Evolutionary conservation across 2,797 vertebrate species (phyloP).

Genomic region (Acanthurus tractus): DNA sequence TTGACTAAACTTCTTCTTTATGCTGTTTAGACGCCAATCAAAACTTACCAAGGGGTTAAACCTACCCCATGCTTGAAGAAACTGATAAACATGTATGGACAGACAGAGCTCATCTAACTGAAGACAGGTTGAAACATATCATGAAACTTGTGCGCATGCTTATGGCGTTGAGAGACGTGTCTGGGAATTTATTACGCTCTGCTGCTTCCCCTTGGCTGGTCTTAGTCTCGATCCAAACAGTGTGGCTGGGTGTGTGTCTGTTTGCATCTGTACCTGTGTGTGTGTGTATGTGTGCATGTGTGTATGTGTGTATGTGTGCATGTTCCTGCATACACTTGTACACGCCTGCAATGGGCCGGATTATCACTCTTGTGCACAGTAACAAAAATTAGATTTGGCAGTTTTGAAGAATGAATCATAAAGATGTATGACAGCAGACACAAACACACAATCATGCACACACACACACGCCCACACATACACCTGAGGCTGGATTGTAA

Average conservation of each 20-base stretch:
- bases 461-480: slow-evolving; percentile 17
- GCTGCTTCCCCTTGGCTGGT: slow-evolving; percentile 49
- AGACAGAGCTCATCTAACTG: slow-evolving; percentile 34
- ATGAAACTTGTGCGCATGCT: slow-evolving; percentile 40
- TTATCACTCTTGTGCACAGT: slow-evolving; percentile 47
- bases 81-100: slow-evolving; percentile 24
- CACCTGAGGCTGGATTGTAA: slow-evolving; percentile 56
- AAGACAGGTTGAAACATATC: slow-evolving; percentile 64
- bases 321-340: slow-evolving; percentile 19
- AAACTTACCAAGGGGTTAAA: neutral
- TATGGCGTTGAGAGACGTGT: slow-evolving; percentile 49
- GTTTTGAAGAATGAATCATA: slow-evolving; percentile 67
- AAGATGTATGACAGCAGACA: slow-evolving; percentile 30
- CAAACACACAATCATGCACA: slow-evolving; percentile 6
- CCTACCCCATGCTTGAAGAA: neutral
- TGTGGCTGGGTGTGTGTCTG: slow-evolving; percentile 37
- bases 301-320: slow-evolving; percentile 10
- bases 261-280: slow-evolving; percentile 14
- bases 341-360: slow-evolving; percentile 50
- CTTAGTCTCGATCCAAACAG: slow-evolving; percentile 41
- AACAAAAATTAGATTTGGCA: slow-evolving; percentile 65
- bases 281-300: slow-evolving; percentile 3
- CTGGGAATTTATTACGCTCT: slow-evolving; percentile 53
- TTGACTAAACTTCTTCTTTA: neutral
- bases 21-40: neutral